These are phyloP conservation scores for Carduelis carduelis DNA, from an alignment of 2,797 vertebrate genomes.

Conservation along the genomic window DNA sequence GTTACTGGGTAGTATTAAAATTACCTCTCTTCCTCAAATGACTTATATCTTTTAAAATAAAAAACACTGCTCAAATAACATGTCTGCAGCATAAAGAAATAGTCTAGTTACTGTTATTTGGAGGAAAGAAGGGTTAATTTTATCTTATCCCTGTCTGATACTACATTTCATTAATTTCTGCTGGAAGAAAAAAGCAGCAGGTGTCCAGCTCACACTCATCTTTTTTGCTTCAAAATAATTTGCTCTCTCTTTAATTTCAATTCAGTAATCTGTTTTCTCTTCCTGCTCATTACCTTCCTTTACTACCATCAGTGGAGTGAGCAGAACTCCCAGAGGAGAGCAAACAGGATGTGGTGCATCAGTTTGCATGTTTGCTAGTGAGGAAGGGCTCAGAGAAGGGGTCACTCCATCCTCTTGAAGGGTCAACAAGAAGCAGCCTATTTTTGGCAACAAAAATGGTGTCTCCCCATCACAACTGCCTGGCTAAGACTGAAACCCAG, in stretches of 20 bases:
- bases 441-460: neutral
- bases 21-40: neutral
- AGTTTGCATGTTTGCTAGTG: neutral
- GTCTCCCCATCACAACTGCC: neutral
- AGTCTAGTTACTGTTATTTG: neutral
- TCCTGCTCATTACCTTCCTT: neutral
- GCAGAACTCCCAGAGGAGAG: neutral
- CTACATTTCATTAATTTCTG: neutral
- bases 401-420: neutral
- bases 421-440: neutral
- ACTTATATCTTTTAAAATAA: neutral
- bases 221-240: constrained; percentile 47
- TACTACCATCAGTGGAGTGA: neutral
- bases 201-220: neutral
- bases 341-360: neutral
- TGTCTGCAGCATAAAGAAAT: neutral
- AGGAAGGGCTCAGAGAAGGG: neutral
- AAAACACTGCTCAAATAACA: neutral
- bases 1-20: neutral
- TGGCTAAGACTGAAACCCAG: neutral
- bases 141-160: neutral
- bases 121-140: neutral
- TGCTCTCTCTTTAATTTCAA: neutral
- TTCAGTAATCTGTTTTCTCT: neutral
- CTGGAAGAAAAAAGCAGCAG: neutral